Evolutionary conservation across 1,140 invertebrate genomes (phyloP).

Genomic region (Formica selysi): DNA sequence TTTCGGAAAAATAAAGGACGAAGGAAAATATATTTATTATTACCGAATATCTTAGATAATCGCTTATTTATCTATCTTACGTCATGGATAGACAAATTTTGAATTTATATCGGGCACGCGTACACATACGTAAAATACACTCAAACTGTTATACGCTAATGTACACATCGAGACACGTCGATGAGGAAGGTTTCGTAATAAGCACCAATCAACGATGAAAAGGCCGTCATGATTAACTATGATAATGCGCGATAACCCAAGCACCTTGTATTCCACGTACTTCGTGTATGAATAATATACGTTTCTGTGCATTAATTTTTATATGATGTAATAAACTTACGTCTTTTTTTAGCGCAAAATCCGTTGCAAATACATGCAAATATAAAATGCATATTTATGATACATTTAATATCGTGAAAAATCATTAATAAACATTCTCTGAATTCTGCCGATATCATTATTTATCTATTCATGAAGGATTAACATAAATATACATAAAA

Average conservation of each 20-base stretch:
- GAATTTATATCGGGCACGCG: conserved; percentile 2
- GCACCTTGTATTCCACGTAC: neutral
- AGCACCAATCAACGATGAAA: conserved; percentile 54
- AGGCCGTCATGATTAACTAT: conserved; percentile 38
- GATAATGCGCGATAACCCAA: conserved; percentile 39
- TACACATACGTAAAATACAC: neutral
- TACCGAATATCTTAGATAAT: neutral
- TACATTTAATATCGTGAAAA: neutral
- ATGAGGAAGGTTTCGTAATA: conserved; percentile 66
- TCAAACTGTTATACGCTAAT: neutral
- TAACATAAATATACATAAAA: neutral
- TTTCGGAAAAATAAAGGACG: neutral
- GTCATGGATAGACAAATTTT: neutral
- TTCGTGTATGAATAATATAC: neutral
- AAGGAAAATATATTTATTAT: neutral
- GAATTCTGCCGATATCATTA: neutral
- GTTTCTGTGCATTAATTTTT: neutral
- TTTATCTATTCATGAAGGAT: neutral
- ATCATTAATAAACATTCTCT: conserved; percentile 12
- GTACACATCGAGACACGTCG: conserved; percentile 38
- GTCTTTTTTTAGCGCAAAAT: neutral
- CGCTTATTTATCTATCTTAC: neutral
- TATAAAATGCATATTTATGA: conserved; percentile 3
- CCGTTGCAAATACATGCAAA: neutral
- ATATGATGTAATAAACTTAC: neutral